Base-by-base conservation (phyloP, 1,140 invertebrate genomes). In the Caenorhabditis remanei region DNA sequence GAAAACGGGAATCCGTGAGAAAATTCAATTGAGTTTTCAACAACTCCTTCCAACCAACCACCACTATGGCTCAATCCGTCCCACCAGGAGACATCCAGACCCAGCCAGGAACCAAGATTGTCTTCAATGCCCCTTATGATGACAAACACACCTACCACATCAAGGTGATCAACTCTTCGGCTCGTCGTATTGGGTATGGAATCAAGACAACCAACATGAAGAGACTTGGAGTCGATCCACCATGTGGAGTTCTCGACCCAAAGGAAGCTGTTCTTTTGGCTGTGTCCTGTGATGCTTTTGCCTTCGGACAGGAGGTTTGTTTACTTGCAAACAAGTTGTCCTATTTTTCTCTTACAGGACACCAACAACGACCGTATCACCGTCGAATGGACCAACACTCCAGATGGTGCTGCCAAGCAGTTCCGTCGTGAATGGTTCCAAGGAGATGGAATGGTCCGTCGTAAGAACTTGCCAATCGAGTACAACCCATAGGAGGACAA, bases 81-180 rank as follows among this genome's bases (percentile, higher is more conserved):
- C 50, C 50, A 53, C 50, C 50, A 53, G 50, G 50, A 53, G 50
- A 53, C 50, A 53, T 53, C 50, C 50, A 53, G 16, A 53, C 50
- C 50, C 50, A 53, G 9, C 50, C 50, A 11, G 16, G 16, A 11
- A 16, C 85, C 24, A 87, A 88, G 86, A 88, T 88, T 79, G 85
- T 87, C n/a, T 88, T 88, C 87, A 88, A 88, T 71, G 86, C 87
- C 7, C 87, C 87, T 11, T 88, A 88, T 87, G 86, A 88, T 58
- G 87, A 88, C 87, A 88, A 87, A 56, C 86, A 85, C 86, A 88
- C 87, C 75, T 87, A 85, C 41, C 84, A 85, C 84, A 85, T 85
- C 41, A 85, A 85, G 84, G 75, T 88, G 61, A 87, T 71, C 87
- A 88, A 88, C 87, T 82, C 67, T 9, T 82, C 79, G 8, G 85